These are phyloP conservation scores for Peromyscus polionotus DNA, from an alignment of 2,113 vertebrate species.

Conservation along the genomic window DNA sequence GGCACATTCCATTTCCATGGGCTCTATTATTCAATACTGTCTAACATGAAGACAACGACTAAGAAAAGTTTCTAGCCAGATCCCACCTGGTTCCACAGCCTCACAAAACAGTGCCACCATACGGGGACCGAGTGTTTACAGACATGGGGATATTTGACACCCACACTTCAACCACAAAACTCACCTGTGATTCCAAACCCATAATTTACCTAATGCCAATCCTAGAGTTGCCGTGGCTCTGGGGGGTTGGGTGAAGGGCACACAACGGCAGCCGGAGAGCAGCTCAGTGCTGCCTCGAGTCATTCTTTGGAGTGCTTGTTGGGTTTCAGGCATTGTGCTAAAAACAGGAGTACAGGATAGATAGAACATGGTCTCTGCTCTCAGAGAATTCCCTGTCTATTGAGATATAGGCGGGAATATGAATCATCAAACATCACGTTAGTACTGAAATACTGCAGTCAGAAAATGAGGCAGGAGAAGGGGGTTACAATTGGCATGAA, in stretches of 20 bases:
- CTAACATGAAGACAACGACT: neutral
- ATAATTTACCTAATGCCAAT: neutral
- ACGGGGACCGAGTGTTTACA: neutral
- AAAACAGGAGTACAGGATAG: neutral
- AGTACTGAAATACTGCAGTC: neutral
- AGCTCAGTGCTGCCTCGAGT: neutral
- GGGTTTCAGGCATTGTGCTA: neutral
- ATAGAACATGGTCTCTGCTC: too few species aligned
- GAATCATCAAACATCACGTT: neutral
- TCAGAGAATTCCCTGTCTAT: neutral
- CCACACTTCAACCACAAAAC: neutral
- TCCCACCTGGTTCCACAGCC: neutral
- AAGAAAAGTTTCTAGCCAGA: conserved; percentile 15
- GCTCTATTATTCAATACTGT: conserved; percentile 1
- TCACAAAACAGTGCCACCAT: neutral
- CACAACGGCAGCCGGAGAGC: neutral
- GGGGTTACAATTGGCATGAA: neutral
- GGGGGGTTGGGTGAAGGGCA: neutral
- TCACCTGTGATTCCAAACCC: neutral
- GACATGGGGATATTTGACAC: neutral
- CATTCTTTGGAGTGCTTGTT: neutral
- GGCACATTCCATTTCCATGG: neutral
- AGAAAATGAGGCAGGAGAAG: neutral
- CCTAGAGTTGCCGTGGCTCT: neutral
- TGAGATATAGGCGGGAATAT: neutral